Evolutionary conservation across 1,140 invertebrate genomes (phyloP).

Genomic region (Pissodes strobi): DNA sequence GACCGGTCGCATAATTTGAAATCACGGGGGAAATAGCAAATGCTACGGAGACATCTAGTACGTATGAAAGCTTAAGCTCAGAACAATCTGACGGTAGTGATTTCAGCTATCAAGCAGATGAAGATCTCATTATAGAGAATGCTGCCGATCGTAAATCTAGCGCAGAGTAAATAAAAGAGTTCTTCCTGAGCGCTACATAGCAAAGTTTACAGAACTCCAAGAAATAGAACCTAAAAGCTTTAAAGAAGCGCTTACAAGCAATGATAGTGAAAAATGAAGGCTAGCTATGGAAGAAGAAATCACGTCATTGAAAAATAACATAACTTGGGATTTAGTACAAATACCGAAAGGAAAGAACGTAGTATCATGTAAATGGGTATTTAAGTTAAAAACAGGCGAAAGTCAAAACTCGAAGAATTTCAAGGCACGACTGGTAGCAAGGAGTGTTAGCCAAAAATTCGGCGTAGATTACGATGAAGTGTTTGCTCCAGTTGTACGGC

Average conservation of each 20-base stretch:
- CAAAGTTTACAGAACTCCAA: not conserved
- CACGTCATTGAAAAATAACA: not conserved
- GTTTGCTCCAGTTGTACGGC: not conserved
- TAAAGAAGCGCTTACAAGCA: no score
- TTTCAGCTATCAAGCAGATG: not conserved
- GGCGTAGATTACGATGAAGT: no score
- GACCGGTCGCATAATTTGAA: not conserved
- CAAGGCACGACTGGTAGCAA: not conserved
- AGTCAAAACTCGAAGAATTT: not conserved
- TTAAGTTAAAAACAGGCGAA: not conserved
- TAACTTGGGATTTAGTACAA: not conserved
- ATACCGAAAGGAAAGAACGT: no score
- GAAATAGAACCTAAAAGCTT: no score
- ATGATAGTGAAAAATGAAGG: not conserved
- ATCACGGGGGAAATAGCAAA: not conserved
- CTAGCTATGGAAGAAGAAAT: not conserved
- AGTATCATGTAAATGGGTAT: no score
- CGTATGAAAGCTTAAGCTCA: no score
- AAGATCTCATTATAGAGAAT: not conserved
- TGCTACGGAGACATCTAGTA: not conserved
- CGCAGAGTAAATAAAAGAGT: not conserved
- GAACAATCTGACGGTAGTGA: not conserved
- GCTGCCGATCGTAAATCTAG: not conserved
- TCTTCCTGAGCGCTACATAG: not conserved
- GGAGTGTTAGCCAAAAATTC: not conserved